These are phyloP conservation scores for Barnardius zonarius DNA, from an alignment of 2,113 vertebrate genomes.

Conservation along the genomic window DNA sequence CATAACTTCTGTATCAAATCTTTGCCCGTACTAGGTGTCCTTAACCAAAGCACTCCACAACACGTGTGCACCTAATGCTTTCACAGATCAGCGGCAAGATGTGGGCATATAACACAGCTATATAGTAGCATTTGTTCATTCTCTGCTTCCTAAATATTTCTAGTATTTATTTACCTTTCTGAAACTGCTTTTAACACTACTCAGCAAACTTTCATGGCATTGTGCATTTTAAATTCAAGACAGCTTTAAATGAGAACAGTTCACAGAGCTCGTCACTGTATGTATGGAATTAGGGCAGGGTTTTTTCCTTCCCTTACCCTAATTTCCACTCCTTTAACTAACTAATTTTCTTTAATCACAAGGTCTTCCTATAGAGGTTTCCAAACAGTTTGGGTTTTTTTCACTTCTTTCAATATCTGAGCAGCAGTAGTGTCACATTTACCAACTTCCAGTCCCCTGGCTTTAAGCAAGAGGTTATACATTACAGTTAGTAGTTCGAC, in stretches of 20 bases:
- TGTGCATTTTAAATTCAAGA: not conserved
- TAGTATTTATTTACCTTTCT: not conserved
- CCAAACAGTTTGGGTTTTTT: not conserved
- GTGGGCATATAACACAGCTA: not conserved
- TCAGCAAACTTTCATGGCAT: not conserved
- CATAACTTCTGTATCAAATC: not conserved
- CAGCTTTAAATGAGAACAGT: not conserved
- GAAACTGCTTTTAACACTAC: not conserved
- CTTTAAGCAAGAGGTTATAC: not conserved
- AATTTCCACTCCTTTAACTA: not conserved
- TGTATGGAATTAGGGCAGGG: not conserved
- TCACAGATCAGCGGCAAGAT: not conserved
- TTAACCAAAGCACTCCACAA: not conserved
- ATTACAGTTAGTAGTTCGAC: not conserved
- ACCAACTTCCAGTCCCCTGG: not conserved
- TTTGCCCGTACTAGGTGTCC: not conserved
- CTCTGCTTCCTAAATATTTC: not conserved
- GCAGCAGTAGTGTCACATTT: not conserved
- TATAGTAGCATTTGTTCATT: not conserved
- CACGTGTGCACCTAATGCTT: not conserved
- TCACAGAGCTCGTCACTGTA: not conserved
- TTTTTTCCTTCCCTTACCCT: not conserved
- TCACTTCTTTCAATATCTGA: not conserved
- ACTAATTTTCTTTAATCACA: not conserved
- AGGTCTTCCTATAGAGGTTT: not conserved